These are phyloP conservation scores for Leistus spinibarbis DNA, from an alignment of 2,888 invertebrate genomes.

Conservation along the genomic window DNA sequence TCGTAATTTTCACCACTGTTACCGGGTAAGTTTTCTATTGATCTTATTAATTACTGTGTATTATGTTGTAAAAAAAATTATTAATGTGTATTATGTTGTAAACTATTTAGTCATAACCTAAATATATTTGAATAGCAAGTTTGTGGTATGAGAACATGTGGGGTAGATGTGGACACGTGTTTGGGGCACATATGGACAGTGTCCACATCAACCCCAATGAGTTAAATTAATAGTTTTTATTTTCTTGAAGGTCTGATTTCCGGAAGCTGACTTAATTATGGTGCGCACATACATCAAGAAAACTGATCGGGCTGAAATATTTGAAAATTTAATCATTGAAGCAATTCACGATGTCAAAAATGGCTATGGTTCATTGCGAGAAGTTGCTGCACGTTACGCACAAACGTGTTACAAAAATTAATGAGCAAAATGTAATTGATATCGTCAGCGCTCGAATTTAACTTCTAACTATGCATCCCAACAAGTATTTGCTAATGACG, in stretches of 20 bases:
- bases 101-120: not conserved
- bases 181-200: constrained; percentile 3
- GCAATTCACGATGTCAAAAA: constrained; percentile 4
- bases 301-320: constrained; percentile 11
- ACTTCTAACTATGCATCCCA: constrained; percentile 37
- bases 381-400: constrained; percentile 7
- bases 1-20: not conserved
- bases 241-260: too few relatives aligned
- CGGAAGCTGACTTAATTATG: too few relatives aligned
- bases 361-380: not conserved
- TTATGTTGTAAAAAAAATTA: too few relatives aligned
- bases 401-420: constrained; percentile 13
- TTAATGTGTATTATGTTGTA: too few relatives aligned
- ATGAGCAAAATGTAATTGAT: not conserved
- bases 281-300: constrained; percentile 13
- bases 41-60: not conserved
- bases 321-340: not conserved
- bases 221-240: too few relatives aligned
- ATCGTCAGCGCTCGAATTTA: constrained; percentile 8
- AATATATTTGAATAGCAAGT: not conserved
- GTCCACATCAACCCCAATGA: constrained; percentile 9
- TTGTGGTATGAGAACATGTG: not conserved
- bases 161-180: constrained; percentile 3
- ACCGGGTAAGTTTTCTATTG: not conserved
- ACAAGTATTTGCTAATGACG: constrained; percentile 43